Percentiles rank a stretch among this genome's conserved stretches.
Conservation (phyloP, 2,888 invertebrate genomes). For the Panzeria rudis region DNA sequence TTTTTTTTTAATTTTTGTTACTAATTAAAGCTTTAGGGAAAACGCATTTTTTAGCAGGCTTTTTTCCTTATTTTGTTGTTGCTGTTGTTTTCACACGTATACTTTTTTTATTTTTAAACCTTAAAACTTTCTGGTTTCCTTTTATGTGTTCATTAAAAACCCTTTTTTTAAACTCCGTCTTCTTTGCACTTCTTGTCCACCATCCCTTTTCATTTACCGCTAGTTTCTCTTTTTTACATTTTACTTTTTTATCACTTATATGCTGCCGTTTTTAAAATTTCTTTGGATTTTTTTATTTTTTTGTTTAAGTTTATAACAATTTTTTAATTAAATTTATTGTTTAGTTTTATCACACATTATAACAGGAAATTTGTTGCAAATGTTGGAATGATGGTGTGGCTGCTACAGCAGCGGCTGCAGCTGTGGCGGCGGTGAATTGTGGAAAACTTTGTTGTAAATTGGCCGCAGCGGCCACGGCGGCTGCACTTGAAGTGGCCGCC, state of each 20-base stretch:
- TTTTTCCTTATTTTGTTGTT: constrained; percentile 14
- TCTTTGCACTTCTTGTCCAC: not conserved
- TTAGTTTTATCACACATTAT: constrained; percentile 85
- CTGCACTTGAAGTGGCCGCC: constrained; percentile 83
- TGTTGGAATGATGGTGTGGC: constrained; percentile 84
- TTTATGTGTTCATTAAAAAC: not conserved
- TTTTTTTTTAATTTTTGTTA: constrained; percentile 11
- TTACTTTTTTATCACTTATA: constrained; percentile 63
- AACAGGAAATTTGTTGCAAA: constrained; percentile 85
- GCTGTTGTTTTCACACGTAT: constrained; percentile 19
- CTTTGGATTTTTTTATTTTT: constrained; percentile 60
- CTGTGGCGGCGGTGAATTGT: constrained; percentile 83
- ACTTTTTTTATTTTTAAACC: constrained; percentile 32
- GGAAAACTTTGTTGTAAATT: constrained; percentile 84
- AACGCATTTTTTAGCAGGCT: not conserved
- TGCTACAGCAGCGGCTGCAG: constrained; percentile 77
- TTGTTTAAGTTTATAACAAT: constrained; percentile 11
- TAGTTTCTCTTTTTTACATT: constrained; percentile 1
- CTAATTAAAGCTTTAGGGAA: constrained; percentile 62
- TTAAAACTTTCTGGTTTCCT: constrained; percentile 21
- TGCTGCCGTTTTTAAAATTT: constrained; percentile 61
- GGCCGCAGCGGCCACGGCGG: constrained; percentile 81
- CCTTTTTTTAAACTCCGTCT: constrained; percentile 1
- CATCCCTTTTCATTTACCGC: constrained; percentile 13
- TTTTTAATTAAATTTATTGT: constrained; percentile 38